Conservation (phyloP, 2,797 vertebrate species). For the Parambassis ranga region DNA sequence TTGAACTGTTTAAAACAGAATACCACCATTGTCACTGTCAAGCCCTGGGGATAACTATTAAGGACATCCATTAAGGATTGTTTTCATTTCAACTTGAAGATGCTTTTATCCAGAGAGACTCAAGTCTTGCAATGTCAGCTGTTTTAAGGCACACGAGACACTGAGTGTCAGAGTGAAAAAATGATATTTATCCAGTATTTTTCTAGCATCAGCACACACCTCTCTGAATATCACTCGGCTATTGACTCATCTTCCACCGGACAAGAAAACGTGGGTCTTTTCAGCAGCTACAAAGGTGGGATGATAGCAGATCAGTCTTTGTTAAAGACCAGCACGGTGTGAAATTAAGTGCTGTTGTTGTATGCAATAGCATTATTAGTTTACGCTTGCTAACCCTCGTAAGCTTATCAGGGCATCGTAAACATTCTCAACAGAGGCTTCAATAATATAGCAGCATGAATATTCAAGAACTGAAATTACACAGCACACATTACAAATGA, state of each 20-base stretch:
- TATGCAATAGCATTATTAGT: conserved; percentile 46
- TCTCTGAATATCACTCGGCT: conserved; percentile 24
- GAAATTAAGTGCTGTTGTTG: conserved; percentile 69
- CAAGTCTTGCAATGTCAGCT: conserved; percentile 25
- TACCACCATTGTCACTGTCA: conserved; percentile 25
- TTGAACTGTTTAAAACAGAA: conserved; percentile 34
- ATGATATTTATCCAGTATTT: conserved; percentile 25
- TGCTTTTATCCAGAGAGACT: conserved; percentile 42
- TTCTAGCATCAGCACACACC: conserved; percentile 29
- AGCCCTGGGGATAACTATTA: conserved; percentile 40
- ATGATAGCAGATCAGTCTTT: conserved; percentile 64
- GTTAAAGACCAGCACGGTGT: conserved; percentile 65
- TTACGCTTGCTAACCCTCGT: conserved; percentile 49
- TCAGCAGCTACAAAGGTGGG: conserved; percentile 58
- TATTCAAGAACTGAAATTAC: conserved; percentile 32
- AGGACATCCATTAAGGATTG: conserved; percentile 44
- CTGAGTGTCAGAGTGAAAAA: background rate
- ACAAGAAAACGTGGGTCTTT: conserved; percentile 37
- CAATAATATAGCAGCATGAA: conserved; percentile 39
- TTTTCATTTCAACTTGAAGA: conserved; percentile 48
- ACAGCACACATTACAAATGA: conserved; percentile 4
- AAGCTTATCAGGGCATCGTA: conserved; percentile 56
- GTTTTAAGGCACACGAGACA: conserved; percentile 2
- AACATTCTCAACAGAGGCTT: conserved; percentile 30
- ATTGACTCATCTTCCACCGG: conserved; percentile 39